These are phyloP conservation scores for Vespertilio murinus DNA, from an alignment of 2,797 vertebrate species.

Conservation along the genomic window DNA sequence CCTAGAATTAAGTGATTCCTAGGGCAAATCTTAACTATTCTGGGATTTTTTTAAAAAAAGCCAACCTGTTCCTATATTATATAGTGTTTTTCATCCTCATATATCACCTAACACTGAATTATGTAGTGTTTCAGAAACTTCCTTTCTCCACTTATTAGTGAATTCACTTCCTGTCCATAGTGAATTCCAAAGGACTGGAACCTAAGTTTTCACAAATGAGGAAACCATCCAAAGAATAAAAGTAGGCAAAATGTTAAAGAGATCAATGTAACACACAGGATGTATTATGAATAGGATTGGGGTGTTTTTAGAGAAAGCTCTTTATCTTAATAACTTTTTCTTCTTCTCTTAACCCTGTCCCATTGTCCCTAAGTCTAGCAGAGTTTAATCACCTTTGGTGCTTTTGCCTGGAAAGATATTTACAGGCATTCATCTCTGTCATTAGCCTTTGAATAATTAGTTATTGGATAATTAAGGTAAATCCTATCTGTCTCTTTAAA, in stretches of 20 bases:
- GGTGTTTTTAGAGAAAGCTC: not conserved
- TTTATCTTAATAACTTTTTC: not conserved
- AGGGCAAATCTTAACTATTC: too few species aligned
- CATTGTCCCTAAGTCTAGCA: slow-evolving; percentile 19
- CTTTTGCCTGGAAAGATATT: slow-evolving; percentile 45
- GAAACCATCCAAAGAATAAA: not conserved
- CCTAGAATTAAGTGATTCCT: not conserved
- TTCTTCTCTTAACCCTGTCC: not conserved
- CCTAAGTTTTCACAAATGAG: not conserved
- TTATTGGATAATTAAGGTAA: slow-evolving; percentile 45
- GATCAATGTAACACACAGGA: rapidly evolving
- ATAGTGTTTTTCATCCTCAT: too few species aligned
- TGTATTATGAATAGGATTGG: rapidly evolving
- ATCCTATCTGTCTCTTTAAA: slow-evolving; percentile 39
- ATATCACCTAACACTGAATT: too few species aligned
- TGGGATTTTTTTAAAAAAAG: not conserved
- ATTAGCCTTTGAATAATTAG: not conserved
- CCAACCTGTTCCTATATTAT: rapidly evolving
- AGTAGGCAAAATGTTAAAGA: not conserved
- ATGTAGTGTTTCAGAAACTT: not conserved
- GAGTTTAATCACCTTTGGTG: slow-evolving; percentile 60
- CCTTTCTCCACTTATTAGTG: not conserved
- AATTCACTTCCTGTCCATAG: not conserved
- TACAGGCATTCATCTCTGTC: slow-evolving; percentile 55
- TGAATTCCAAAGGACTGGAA: not conserved